Conservation (phyloP, 2,888 invertebrate species). For the Achlya flavicornis region DNA sequence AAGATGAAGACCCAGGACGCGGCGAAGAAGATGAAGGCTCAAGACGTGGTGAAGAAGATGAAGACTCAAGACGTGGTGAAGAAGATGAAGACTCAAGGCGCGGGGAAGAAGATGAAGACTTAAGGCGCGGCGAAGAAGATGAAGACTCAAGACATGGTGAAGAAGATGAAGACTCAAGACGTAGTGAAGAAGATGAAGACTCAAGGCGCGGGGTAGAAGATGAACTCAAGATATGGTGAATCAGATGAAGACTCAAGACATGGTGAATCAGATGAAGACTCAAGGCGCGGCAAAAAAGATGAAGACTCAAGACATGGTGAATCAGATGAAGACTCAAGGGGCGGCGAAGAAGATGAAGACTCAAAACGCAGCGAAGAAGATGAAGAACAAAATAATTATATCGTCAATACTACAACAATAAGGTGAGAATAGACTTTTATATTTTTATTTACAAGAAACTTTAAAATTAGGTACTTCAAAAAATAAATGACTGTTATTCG, state of each 20-base stretch:
- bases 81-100: conserved; percentile 16
- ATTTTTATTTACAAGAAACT: no score
- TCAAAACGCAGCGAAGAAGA: conserved; percentile 16
- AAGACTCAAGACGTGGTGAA: background rate
- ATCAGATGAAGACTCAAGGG: conserved; percentile 16
- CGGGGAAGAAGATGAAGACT: conserved; percentile 21
- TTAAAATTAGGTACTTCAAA: no score
- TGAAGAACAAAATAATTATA: conserved; percentile 14
- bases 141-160: conserved; percentile 14
- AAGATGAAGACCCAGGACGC: conserved; percentile 17
- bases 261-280: conserved; percentile 17
- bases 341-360: conserved; percentile 15
- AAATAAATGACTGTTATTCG: no score
- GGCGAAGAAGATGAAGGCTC: conserved; percentile 17
- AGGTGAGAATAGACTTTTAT: background rate
- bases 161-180: conserved; percentile 22
- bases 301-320: conserved; percentile 16
- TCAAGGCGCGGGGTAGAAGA: conserved; percentile 9
- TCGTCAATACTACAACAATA: background rate
- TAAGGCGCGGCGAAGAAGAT: conserved; percentile 13
- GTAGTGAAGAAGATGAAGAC: conserved; percentile 13
- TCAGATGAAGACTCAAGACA: conserved; percentile 17
- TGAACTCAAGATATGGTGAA: conserved; percentile 15
- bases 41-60: background rate
- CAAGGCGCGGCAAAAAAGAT: conserved; percentile 6